Evolutionary conservation across 2,888 invertebrate genomes (phyloP).

Genomic region (Lasioglossum zephyrum): DNA sequence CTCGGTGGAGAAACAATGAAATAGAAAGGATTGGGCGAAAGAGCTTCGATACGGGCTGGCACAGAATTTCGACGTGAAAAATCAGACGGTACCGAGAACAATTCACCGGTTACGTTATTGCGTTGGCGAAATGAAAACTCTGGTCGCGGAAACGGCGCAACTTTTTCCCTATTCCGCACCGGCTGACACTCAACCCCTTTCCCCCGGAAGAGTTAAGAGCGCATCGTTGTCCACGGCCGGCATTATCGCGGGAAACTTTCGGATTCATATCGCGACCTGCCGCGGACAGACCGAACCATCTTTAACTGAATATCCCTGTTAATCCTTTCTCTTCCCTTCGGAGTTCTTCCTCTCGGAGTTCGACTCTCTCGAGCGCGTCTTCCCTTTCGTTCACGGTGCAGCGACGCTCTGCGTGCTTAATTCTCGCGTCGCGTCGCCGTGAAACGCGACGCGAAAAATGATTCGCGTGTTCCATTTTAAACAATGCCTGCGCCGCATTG

Average conservation of each 20-base stretch:
- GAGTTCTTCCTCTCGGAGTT: neutral
- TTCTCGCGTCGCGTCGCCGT: neutral
- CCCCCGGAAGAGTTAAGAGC: conserved; percentile 15
- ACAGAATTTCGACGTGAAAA: conserved; percentile 18
- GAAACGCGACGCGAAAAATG: neutral
- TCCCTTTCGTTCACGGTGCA: neutral
- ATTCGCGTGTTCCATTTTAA: neutral
- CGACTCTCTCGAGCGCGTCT: neutral
- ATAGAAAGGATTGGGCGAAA: neutral
- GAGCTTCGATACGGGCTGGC: neutral
- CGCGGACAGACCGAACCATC: neutral
- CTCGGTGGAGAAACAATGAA: neutral
- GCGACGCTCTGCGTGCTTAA: neutral
- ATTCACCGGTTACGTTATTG: conserved; percentile 44
- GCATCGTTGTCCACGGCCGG: neutral
- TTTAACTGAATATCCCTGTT: conserved; percentile 21
- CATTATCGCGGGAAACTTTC: conserved; percentile 17
- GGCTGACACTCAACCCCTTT: conserved; percentile 8
- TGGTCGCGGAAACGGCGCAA: conserved; percentile 30
- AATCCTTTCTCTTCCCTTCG: too few relatives aligned
- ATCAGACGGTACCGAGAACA: conserved; percentile 53
- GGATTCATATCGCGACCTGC: conserved; percentile 14
- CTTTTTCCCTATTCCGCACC: conserved; percentile 57
- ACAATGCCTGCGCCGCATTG: neutral
- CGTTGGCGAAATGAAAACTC: conserved; percentile 53